phyloP scores from a whole-genome alignment of 2,797 vertebrate species.

The Parauchenoglanis ngamensis region DNA sequence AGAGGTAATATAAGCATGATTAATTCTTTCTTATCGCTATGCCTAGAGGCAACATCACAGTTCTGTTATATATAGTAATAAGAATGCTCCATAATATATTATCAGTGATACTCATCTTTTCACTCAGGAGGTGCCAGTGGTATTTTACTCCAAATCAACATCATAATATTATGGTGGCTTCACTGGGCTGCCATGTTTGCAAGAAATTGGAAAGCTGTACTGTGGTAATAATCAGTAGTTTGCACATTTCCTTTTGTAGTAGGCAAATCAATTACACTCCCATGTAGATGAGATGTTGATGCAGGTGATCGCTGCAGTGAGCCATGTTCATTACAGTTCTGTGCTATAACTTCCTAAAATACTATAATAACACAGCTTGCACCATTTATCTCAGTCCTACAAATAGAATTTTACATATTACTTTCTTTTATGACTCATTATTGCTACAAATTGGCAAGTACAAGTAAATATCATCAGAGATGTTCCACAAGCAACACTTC shows the following conservation, averaged over 20 bases:
- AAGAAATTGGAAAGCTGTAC: neutral
- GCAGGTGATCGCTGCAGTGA: neutral
- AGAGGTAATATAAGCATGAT: neutral
- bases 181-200: neutral
- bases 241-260: neutral
- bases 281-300: neutral
- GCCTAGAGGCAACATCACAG: neutral
- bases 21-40: neutral
- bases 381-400: neutral
- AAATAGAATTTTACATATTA: neutral
- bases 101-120: neutral
- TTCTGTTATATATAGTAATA: neutral
- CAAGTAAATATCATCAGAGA: neutral
- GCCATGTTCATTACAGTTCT: neutral
- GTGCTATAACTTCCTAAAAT: neutral
- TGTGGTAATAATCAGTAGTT: neutral
- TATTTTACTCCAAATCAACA: neutral
- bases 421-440: neutral
- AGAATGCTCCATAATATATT: neutral
- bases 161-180: neutral
- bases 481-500: neutral
- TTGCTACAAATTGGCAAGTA: neutral
- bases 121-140: neutral
- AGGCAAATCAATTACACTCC: neutral
- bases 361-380: neutral